Conservation (phyloP, 2,797 vertebrate species). For the Molossus alvarezi region DNA sequence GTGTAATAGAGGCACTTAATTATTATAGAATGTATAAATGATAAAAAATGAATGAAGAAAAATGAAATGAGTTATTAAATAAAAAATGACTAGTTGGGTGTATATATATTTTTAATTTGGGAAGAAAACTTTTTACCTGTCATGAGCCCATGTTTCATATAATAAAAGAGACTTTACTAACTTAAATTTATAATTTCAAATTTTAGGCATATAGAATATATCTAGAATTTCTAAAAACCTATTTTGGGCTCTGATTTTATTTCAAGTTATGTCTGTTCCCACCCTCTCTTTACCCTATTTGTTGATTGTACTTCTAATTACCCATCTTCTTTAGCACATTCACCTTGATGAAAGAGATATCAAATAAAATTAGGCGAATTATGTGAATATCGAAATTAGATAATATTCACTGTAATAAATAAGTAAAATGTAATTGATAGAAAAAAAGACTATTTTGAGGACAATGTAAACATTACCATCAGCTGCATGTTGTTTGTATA, state of each 20-base stretch:
- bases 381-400: not conserved
- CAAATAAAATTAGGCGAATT: not conserved
- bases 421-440: not conserved
- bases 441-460: not conserved
- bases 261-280: not conserved
- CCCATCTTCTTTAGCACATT: not conserved
- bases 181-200: not conserved
- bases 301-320: not conserved
- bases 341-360: not conserved
- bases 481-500: not conserved
- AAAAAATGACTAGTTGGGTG: not conserved
- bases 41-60: constrained; percentile 16
- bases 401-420: not conserved
- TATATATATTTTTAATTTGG: not conserved
- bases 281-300: not conserved
- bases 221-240: not conserved
- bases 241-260: not conserved
- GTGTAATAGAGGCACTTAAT: not conserved
- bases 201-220: not conserved
- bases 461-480: not conserved
- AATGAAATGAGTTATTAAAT: not conserved
- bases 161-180: not conserved
- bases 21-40: not conserved
- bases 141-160: not conserved
- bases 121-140: not conserved